Percentiles rank a stretch among this genome's conserved stretches.
Conservation (phyloP, 2,888 invertebrate genomes). For the Ypsolopha sequella region DNA sequence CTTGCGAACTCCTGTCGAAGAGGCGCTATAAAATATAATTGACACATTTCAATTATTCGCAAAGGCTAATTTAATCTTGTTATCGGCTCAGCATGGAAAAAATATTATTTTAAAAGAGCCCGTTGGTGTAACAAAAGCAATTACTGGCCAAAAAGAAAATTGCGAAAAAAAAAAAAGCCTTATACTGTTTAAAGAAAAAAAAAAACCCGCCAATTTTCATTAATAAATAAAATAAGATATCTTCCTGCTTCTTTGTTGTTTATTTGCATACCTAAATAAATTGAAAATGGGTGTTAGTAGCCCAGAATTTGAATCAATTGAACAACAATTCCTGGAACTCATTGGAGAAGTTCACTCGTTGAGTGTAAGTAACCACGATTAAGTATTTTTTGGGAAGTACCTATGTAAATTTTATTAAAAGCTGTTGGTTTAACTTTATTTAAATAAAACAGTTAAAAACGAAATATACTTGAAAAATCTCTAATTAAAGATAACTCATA, state of each 20-base stretch:
- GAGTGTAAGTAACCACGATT: slow-evolving; percentile 26
- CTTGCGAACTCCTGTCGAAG: slow-evolving; percentile 24
- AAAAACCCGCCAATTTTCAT: not conserved
- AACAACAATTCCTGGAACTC: slow-evolving; percentile 45
- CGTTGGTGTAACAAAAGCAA: too few species aligned
- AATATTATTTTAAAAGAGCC: too few species aligned
- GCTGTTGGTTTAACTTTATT: too few species aligned
- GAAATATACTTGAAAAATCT: too few species aligned
- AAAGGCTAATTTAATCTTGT: slow-evolving; percentile 23
- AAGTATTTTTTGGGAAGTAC: too few species aligned
- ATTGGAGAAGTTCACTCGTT: slow-evolving; percentile 43
- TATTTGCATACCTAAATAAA: not conserved
- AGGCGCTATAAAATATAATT: slow-evolving; percentile 37
- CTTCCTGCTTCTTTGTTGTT: slow-evolving; percentile 7
- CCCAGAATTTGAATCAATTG: slow-evolving; percentile 44
- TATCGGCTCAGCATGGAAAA: slow-evolving; percentile 12
- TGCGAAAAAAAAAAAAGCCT: too few species aligned
- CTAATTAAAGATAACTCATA: too few species aligned
- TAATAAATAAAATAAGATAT: not conserved
- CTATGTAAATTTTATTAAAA: too few species aligned
- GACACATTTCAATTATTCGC: slow-evolving; percentile 58
- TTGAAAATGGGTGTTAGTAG: slow-evolving; percentile 15
- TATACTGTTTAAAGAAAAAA: not conserved
- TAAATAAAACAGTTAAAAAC: too few species aligned
- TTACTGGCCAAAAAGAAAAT: too few species aligned